Percentiles rank a stretch among this genome's conserved stretches.
Evolutionary conservation across 2,888 invertebrate genomes (phyloP).

Genomic region (Merodon equestris): DNA sequence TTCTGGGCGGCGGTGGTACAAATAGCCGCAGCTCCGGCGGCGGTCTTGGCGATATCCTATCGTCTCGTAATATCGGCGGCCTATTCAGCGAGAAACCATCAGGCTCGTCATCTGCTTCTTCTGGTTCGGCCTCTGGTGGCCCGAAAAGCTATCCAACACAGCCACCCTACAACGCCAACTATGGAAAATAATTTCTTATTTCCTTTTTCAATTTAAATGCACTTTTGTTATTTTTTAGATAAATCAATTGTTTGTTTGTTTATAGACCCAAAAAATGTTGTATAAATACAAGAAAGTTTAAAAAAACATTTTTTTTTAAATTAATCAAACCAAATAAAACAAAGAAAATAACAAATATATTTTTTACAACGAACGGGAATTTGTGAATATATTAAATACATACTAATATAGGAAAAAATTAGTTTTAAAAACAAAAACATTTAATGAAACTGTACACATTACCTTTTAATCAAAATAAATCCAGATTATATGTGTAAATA

Average conservation of each 20-base stretch:
- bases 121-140: constrained; percentile 67
- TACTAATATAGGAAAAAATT: constrained; percentile 43
- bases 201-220: constrained; percentile 8
- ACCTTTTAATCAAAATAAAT: constrained; percentile 44
- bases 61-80: constrained; percentile 76
- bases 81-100: constrained; percentile 78
- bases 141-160: constrained; percentile 77
- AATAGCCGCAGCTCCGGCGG: constrained; percentile 64
- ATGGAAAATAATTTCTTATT: constrained; percentile 47
- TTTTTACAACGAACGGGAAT: constrained; percentile 55
- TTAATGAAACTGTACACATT: constrained; percentile 49
- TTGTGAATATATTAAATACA: background rate
- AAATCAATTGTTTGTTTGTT: constrained; percentile 20
- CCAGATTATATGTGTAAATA: constrained; percentile 62
- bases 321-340: constrained; percentile 22
- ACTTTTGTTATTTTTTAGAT: constrained; percentile 12
- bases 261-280: background rate
- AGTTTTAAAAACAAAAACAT: constrained; percentile 33
- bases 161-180: constrained; percentile 70
- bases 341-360: constrained; percentile 57
- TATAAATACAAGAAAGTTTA: constrained; percentile 23
- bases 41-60: constrained; percentile 75
- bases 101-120: constrained; percentile 64
- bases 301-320: constrained; percentile 16
- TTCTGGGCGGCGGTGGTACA: constrained; percentile 69